A percentile compares a stretch with the other conserved stretches of the same genome.
These are phyloP conservation scores for Siniperca chuatsi DNA, from an alignment of 2,113 vertebrate genomes.

Conservation along the genomic window DNA sequence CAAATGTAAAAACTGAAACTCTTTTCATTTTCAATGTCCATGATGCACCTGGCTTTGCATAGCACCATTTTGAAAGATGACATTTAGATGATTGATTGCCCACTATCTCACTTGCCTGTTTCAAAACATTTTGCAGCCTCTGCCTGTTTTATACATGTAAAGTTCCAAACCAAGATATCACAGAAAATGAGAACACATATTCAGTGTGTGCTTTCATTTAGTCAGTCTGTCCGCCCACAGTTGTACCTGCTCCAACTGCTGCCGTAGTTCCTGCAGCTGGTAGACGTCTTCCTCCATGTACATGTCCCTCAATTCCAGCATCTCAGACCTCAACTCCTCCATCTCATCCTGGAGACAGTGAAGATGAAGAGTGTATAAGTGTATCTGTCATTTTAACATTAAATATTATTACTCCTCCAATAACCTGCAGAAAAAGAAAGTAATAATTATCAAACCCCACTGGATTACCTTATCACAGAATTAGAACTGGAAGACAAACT, in stretches of 20 bases:
- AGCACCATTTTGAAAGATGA: background rate
- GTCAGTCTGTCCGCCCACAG: background rate
- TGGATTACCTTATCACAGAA: too few species aligned
- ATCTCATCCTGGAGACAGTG: slow-evolving; percentile 91
- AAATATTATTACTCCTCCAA: background rate
- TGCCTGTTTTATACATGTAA: background rate
- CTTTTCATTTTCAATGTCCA: background rate
- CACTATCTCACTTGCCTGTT: background rate
- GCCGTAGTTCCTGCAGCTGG: slow-evolving; percentile 96
- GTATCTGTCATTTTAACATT: background rate
- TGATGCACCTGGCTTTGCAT: background rate
- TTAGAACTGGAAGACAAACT: too few species aligned
- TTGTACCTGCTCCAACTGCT: slow-evolving; percentile 92
- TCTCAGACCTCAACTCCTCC: slow-evolving; percentile 96
- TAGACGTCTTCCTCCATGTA: slow-evolving; percentile 99
- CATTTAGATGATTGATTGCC: background rate
- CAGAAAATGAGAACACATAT: background rate
- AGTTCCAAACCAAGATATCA: background rate
- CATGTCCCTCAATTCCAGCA: slow-evolving; percentile 99
- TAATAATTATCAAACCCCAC: too few species aligned
- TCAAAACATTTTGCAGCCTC: background rate
- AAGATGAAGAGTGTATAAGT: background rate
- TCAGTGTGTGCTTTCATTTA: background rate
- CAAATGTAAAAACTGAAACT: background rate
- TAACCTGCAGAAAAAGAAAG: background rate